Evolutionary conservation across 2,797 vertebrate genomes (phyloP).

Genomic region (Clarias platycephalus): DNA sequence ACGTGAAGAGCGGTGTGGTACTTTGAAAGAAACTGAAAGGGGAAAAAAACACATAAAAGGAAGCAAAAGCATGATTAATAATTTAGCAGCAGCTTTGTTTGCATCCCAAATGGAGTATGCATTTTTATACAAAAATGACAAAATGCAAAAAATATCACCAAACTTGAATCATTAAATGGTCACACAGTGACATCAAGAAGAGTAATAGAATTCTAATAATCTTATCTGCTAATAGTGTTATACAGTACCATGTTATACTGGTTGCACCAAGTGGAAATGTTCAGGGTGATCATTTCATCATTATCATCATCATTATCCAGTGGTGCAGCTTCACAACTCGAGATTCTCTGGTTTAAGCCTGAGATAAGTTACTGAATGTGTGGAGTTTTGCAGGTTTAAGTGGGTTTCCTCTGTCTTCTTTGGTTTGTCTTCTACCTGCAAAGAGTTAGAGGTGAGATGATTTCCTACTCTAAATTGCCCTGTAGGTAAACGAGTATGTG

Average conservation of each 20-base stretch:
- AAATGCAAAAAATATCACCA: background rate
- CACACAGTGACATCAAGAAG: background rate
- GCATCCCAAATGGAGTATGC: background rate
- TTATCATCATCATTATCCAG: background rate
- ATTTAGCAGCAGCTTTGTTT: background rate
- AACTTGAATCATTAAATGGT: constrained; percentile 9
- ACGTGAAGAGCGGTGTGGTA: constrained; percentile 25
- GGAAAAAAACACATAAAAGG: background rate
- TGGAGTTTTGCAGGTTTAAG: background rate
- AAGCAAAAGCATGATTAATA: background rate
- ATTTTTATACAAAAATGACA: background rate
- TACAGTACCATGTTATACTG: background rate
- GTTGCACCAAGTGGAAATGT: background rate
- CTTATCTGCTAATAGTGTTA: background rate
- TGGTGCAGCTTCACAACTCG: background rate
- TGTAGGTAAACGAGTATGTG: background rate
- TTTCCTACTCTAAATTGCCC: background rate
- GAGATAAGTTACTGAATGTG: background rate
- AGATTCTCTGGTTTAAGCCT: background rate
- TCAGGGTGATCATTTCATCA: too few species aligned
- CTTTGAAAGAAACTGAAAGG: constrained; percentile 11
- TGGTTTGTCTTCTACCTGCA: background rate
- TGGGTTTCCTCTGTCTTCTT: background rate
- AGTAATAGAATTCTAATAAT: background rate
- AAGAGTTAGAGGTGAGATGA: background rate